These are phyloP conservation scores for Poecilobothrus nobilitatus DNA, from an alignment of 2,888 invertebrate species.

Conservation along the genomic window DNA sequence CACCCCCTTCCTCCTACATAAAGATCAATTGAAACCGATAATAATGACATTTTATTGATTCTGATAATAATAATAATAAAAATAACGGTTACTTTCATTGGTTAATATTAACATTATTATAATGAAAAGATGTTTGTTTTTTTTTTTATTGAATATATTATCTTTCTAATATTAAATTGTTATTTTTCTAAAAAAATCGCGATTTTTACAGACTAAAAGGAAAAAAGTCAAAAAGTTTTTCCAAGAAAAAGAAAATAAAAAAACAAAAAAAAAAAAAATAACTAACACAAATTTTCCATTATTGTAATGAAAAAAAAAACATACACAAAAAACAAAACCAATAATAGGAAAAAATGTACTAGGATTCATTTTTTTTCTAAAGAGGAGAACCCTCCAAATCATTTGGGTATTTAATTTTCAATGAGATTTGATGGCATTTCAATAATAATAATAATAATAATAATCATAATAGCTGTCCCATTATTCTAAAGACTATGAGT, in stretches of 20 bases:
- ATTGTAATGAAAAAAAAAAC: constrained; percentile 2
- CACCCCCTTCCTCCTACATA: no score
- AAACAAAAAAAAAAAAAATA: neutral
- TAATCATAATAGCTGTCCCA: neutral
- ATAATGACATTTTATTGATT: no score
- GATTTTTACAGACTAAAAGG: no score
- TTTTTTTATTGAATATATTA: no score
- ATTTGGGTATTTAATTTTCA: constrained; percentile 4
- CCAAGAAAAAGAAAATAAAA: no score
- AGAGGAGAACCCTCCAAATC: neutral
- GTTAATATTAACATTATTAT: neutral
- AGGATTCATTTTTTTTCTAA: neutral
- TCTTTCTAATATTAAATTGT: no score
- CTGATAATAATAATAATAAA: no score
- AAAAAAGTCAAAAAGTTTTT: no score
- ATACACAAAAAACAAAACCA: neutral
- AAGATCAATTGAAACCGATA: no score
- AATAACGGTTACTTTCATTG: neutral
- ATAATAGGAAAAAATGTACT: no score
- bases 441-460: neutral
- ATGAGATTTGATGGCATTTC: constrained; percentile 1
- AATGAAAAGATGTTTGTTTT: neutral
- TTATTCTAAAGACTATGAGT: neutral
- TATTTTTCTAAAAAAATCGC: no score
- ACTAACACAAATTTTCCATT: neutral